Evolutionary conservation across 2,888 invertebrate species (phyloP).

Genomic region (Noctua comes): DNA sequence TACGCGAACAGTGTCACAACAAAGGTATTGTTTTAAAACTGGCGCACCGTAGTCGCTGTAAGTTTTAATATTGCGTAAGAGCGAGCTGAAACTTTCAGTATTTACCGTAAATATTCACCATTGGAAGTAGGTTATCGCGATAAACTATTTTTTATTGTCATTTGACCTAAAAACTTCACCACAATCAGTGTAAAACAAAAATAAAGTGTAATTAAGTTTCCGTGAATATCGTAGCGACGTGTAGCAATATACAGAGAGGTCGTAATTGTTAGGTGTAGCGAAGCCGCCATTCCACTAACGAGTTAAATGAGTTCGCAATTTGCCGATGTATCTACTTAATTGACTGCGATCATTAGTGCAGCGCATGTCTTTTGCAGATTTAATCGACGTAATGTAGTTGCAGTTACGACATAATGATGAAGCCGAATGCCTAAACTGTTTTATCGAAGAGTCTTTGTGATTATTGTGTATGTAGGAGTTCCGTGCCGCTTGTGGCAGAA

Average conservation of each 20-base stretch:
- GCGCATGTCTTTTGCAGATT: slow-evolving; percentile 46
- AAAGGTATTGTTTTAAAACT: slow-evolving; percentile 56
- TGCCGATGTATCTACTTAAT: slow-evolving; percentile 59
- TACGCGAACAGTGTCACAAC: slow-evolving; percentile 54
- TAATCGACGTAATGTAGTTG: slow-evolving; percentile 20
- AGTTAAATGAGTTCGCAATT: slow-evolving; percentile 64
- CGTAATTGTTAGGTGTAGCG: slow-evolving; percentile 54
- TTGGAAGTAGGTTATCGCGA: slow-evolving; percentile 60
- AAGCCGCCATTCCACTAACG: slow-evolving; percentile 55
- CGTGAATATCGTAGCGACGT: slow-evolving; percentile 55
- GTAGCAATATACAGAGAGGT: slow-evolving; percentile 35
- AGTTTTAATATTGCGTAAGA: slow-evolving; percentile 49
- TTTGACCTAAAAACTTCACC: slow-evolving; percentile 60
- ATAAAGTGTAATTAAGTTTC: slow-evolving; percentile 66
- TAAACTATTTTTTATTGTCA: slow-evolving; percentile 62
- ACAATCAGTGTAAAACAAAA: slow-evolving; percentile 57
- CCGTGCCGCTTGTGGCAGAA: slow-evolving; percentile 11
- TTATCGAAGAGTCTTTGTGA: slow-evolving; percentile 13
- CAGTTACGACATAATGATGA: slow-evolving; percentile 11
- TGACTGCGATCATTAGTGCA: slow-evolving; percentile 51
- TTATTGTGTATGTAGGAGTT: slow-evolving; percentile 16
- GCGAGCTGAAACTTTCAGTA: slow-evolving; percentile 44
- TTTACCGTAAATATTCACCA: slow-evolving; percentile 46
- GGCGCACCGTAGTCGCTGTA: slow-evolving; percentile 25
- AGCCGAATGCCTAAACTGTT: slow-evolving; percentile 12